A percentile compares a stretch with the other conserved stretches of the same genome.
Conservation (phyloP, 2,888 invertebrate genomes). For the Theodoxus fluviatilis region DNA sequence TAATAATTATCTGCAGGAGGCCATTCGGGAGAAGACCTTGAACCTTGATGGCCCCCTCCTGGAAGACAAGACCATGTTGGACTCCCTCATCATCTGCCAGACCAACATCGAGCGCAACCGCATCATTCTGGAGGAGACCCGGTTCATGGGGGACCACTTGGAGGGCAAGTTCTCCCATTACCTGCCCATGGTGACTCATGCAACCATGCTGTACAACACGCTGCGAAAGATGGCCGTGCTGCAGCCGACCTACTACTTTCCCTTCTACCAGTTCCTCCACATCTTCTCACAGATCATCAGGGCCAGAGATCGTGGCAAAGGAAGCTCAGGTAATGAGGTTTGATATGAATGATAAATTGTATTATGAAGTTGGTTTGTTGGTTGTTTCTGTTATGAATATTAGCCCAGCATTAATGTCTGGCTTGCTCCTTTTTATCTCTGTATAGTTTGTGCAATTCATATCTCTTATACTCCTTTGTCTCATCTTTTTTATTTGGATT, state of each 20-base stretch:
- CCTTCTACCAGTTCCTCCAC: constrained; percentile 55
- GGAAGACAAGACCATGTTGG: constrained; percentile 60
- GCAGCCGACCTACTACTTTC: constrained; percentile 56
- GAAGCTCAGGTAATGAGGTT: constrained; percentile 46
- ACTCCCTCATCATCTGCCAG: constrained; percentile 55
- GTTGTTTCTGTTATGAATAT: too few species aligned
- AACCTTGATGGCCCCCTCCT: constrained; percentile 55
- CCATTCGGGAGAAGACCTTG: constrained; percentile 58
- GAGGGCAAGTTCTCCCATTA: constrained; percentile 60
- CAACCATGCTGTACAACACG: constrained; percentile 58
- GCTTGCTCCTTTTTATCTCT: too few species aligned
- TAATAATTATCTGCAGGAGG: constrained; percentile 49
- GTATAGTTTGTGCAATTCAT: too few species aligned
- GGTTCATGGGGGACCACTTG: constrained; percentile 57
- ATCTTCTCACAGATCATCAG: constrained; percentile 50
- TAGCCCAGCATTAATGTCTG: too few species aligned
- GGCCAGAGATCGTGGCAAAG: constrained; percentile 57
- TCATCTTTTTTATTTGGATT: too few species aligned
- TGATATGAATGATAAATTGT: too few species aligned
- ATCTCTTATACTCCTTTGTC: too few species aligned
- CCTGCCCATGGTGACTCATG: constrained; percentile 56
- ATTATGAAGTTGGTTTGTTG: too few species aligned
- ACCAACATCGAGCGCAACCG: constrained; percentile 52
- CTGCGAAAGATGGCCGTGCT: constrained; percentile 53
- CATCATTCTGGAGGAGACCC: constrained; percentile 59